Evolutionary conservation across 2,888 invertebrate genomes (phyloP), one percentile per base, ranked within the genome.

Genomic region (Chrysina gloriosa): DNA sequence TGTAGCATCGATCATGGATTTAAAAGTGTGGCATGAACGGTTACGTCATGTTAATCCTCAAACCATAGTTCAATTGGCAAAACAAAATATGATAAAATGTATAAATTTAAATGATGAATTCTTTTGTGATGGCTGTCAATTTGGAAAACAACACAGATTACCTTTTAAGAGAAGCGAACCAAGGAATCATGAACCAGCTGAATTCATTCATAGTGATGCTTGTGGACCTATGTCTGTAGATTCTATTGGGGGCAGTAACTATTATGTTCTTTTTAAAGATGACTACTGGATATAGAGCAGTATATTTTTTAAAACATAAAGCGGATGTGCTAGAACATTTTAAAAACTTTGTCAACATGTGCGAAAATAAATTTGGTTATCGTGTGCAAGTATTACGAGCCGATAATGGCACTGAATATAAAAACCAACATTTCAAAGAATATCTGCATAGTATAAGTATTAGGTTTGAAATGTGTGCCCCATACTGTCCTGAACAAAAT

Each of bases 11-110:
- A n/a, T n/a, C 34, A 54, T 36, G 5, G 69, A 65, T 5, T 19
- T 74, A 14, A 73, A 70, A 45, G 23, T 63, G 9, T 76, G 74
- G 74, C 75, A 77, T 67, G 70, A 75, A 56, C 50, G 74, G 19
- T 69, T 77, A n/a, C 74, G 76, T 5, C 77, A 77, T 42, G 67
- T 76, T 4, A 71, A 75, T 52, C 63, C 65, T 31, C 67, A 71
- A 34, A 54, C 69, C 7, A 48, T 78, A 16, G 16, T 31, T 31
- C 69, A 75, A 7, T 48, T 76, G 69, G 65, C 72, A 71, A 52
- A 27, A 3, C n/a, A 52, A 11, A 5, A 29, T 4, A 14, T 16
- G 3, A 14, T 29, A 29, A 7, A 14, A 29, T 6, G 27, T 16
- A 7, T 52, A 2, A 39, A 1, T 39, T 2, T 11, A n/a, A n/a